phyloP scores from a whole-genome alignment of 2,113 vertebrate species.

The Nettapus auritus region DNA sequence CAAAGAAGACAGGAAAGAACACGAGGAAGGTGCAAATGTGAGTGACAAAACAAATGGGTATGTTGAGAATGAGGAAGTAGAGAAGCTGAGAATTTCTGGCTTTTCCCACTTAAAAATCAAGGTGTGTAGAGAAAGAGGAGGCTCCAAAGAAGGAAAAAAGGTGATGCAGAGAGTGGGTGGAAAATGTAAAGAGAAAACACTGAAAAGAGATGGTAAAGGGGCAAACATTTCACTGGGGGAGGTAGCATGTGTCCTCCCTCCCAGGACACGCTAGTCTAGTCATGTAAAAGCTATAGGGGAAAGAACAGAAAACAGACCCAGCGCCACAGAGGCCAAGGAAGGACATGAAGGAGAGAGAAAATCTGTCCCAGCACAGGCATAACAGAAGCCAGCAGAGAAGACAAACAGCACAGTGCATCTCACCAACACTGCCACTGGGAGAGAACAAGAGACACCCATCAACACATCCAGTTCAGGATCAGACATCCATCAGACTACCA shows the following conservation, averaged over 20 bases:
- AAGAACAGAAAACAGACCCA: neutral
- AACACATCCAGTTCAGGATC: neutral
- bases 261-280: neutral
- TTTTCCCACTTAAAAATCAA: neutral
- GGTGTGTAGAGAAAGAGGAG: neutral
- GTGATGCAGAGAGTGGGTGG: neutral
- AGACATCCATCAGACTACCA: neutral
- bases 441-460: neutral
- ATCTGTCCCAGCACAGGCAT: neutral
- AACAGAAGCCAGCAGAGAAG: neutral
- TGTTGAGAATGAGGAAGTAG: neutral
- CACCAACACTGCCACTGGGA: neutral
- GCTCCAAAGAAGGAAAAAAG: neutral
- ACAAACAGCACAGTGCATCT: conserved; percentile 1
- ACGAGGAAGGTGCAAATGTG: neutral
- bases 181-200: neutral
- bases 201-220: neutral
- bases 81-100: neutral
- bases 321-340: neutral
- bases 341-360: neutral
- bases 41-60: neutral
- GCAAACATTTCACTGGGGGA: neutral
- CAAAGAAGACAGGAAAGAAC: conserved; percentile 30
- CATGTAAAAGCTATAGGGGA: neutral
- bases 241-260: neutral